Evolutionary conservation across 1,140 invertebrate species (phyloP), one percentile per base, ranked within the genome.

Genomic region (Dreissena rostriformis): DNA sequence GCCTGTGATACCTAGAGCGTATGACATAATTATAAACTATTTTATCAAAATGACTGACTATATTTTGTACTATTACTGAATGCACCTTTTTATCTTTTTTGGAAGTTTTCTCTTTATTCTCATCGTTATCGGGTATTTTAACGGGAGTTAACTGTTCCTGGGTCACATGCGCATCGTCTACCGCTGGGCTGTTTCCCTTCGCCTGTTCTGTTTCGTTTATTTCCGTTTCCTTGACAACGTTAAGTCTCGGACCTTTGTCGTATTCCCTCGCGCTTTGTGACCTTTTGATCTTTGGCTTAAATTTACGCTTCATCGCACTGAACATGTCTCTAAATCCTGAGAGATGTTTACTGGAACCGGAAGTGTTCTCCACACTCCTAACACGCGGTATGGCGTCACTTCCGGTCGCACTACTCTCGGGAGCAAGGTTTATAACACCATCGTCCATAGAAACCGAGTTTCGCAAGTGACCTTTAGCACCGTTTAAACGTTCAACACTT

Each of bases 371-470:
- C 17, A 55, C 65, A 29, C 80, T 82, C 15, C 77, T 49, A 15
- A 66, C 68, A 0, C 77, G 66, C 51, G 57, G 57, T 29, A 29
- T 29, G 22, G 15, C 28, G 10, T 55, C 65, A 7, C 10, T 65
- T 53, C 55, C 61, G 7, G 24, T 26, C 24, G 24, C 29, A 14
- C 17, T 29, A 8, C 5, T 39, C 26, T 49, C n/a, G 14, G 63
- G 57, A 6, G 52, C 63, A 19, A 52, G 24, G 22, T n/a, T 82
- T 24, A 74, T 82, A 17, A 63, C 61, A 17, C 71, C 72, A 67
- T 82, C 80, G 29, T 82, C 80, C 80, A 82, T 82, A 29, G 80
- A 82, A 6, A 82, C 63, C 22, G 80, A 82, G 57, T 73, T 82
- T 29, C 80, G 24, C 22, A 82, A 29, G 66, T 24, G 29, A 28